phyloP scores from a whole-genome alignment of 2,113 vertebrate genomes.

The Perca flavescens region DNA sequence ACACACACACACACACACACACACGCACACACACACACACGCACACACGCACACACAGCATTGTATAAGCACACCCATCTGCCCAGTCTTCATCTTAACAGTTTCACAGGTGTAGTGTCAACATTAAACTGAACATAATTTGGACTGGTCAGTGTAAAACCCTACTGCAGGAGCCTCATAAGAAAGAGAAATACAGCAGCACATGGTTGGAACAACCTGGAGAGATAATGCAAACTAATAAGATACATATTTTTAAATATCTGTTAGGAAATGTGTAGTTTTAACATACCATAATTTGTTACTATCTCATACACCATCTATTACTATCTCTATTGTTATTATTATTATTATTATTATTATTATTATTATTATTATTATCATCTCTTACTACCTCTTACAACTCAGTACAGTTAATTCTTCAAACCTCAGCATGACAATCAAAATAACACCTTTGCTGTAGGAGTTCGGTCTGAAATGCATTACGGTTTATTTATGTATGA shows the following conservation, averaged over 20 bases:
- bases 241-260: background rate
- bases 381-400: background rate
- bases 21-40: no score
- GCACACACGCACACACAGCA: no score
- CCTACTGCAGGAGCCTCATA: background rate
- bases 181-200: background rate
- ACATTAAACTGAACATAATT: constrained; percentile 31
- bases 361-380: background rate
- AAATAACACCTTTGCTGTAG: background rate
- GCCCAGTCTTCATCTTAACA: constrained; percentile 17
- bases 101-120: constrained; percentile 18
- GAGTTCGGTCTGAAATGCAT: background rate
- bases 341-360: no score
- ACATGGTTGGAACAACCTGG: background rate
- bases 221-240: background rate
- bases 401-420: background rate
- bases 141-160: background rate
- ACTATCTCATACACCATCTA: background rate
- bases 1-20: no score
- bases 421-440: background rate
- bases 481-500: background rate
- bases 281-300: background rate
- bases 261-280: background rate
- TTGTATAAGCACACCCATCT: background rate
- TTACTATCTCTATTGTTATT: no score